These are phyloP conservation scores for Ephialtes manifestator DNA, from an alignment of 2,888 invertebrate species.

Conservation along the genomic window DNA sequence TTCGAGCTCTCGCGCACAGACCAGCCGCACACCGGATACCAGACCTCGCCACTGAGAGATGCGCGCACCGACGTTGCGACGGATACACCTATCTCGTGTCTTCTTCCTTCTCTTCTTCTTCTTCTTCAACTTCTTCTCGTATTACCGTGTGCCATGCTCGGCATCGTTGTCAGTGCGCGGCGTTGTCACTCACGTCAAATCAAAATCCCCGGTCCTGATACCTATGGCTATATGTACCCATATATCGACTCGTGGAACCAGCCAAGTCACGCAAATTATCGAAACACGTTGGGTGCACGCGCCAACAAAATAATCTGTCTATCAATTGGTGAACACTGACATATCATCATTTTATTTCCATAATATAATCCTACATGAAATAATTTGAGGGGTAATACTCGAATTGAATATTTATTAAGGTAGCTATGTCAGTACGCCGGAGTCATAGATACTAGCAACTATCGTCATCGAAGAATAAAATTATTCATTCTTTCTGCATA, in stretches of 20 bases:
- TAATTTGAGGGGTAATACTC: background rate
- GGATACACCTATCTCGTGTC: constrained; percentile 74
- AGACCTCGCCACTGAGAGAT: constrained; percentile 64
- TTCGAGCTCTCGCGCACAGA: constrained; percentile 73
- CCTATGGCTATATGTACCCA: constrained; percentile 12
- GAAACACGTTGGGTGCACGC: constrained; percentile 41
- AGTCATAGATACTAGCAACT: too few relatives aligned
- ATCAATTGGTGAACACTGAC: constrained; percentile 35
- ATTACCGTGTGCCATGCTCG: constrained; percentile 56
- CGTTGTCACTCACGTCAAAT: constrained; percentile 32
- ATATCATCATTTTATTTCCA: constrained; percentile 19
- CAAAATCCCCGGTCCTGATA: constrained; percentile 40
- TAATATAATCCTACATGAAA: constrained; percentile 5
- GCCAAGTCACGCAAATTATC: constrained; percentile 58
- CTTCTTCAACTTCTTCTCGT: constrained; percentile 65
- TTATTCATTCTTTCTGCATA: too few relatives aligned
- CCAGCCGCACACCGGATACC: constrained; percentile 57
- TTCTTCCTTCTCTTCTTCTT: constrained; percentile 65
- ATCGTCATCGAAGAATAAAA: too few relatives aligned
- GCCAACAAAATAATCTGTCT: constrained; percentile 34
- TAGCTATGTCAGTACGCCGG: too few relatives aligned
- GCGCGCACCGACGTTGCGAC: constrained; percentile 70
- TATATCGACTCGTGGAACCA: constrained; percentile 43
- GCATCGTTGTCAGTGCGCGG: constrained; percentile 65
- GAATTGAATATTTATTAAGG: too few relatives aligned